Evolutionary conservation across 1,140 invertebrate genomes (phyloP).

Genomic region (Pemphigus obesinymphae): DNA sequence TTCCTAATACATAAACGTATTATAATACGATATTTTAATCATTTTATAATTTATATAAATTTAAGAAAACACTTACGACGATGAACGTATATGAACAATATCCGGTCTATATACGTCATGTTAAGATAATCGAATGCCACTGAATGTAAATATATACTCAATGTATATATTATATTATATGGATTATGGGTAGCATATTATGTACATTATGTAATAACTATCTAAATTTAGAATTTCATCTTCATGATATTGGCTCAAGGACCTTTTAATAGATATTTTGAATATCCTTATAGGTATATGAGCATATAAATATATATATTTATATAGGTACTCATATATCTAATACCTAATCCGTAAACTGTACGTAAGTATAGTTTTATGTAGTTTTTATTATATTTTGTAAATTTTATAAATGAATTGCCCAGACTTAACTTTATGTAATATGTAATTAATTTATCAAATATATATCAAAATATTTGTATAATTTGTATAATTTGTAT

Average conservation of each 20-base stretch:
- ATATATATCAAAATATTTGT: too few species aligned
- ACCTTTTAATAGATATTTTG: background rate
- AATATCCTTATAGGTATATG: background rate
- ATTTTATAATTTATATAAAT: background rate
- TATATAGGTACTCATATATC: too few species aligned
- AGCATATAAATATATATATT: background rate
- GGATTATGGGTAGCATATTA: background rate
- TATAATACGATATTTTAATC: background rate
- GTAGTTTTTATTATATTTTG: too few species aligned
- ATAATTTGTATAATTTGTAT: too few species aligned
- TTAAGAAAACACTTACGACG: background rate
- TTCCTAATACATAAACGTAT: background rate
- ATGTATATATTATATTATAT: background rate
- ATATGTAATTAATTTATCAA: too few species aligned
- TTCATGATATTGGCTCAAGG: background rate
- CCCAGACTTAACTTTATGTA: too few species aligned
- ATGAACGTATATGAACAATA: background rate
- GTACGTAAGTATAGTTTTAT: background rate
- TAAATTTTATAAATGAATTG: too few species aligned
- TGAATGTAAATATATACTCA: background rate
- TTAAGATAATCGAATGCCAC: background rate
- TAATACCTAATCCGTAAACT: background rate
- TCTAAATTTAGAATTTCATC: conserved; percentile 3
- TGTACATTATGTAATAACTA: background rate
- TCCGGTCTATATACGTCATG: conserved; percentile 1